Conservation (phyloP, 2,888 invertebrate species). For the Ophion obscuratus region DNA sequence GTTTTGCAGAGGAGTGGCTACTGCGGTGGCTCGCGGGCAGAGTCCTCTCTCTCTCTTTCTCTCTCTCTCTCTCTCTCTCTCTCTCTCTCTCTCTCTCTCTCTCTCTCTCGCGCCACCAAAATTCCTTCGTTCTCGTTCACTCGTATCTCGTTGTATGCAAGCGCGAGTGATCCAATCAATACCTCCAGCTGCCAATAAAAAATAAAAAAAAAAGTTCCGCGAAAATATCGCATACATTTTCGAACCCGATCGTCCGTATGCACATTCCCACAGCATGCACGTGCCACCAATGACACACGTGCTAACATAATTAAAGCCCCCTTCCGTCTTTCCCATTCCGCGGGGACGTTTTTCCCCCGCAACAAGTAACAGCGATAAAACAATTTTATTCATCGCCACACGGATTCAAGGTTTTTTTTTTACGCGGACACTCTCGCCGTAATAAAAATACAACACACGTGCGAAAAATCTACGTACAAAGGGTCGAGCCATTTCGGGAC, state of each 20-base stretch:
- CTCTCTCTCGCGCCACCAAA: not conserved
- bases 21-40: constrained; percentile 37
- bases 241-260: not conserved
- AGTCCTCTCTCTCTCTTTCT: constrained; percentile 18
- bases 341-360: not conserved
- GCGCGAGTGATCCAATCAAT: not conserved
- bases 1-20: constrained; percentile 64
- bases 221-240: not conserved
- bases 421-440: too few species aligned
- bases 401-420: not conserved
- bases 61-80: not conserved
- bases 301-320: not conserved
- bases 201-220: not conserved
- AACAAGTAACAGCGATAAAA: not conserved
- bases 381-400: not conserved
- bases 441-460: too few species aligned
- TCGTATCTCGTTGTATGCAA: not conserved
- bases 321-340: too few species aligned
- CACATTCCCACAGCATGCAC: not conserved
- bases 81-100: constrained; percentile 2
- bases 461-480: too few species aligned
- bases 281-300: not conserved
- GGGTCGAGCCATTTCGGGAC: too few species aligned
- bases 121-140: not conserved
- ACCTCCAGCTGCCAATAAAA: not conserved